phyloP scores from a whole-genome alignment of 2,797 vertebrate species.

The Lemur catta region DNA sequence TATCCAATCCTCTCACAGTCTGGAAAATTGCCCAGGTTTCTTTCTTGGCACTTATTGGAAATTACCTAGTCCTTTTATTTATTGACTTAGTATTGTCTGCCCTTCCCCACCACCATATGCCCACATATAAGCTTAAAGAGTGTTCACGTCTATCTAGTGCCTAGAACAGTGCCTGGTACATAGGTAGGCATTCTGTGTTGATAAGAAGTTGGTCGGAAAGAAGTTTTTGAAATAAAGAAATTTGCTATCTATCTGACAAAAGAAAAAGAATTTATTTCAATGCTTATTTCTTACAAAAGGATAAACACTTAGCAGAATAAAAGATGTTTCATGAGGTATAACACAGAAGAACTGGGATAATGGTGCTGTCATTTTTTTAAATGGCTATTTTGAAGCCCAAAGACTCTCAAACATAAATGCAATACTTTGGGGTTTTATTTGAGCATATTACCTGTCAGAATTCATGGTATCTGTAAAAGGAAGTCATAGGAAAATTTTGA shows the following conservation, averaged over 20 bases:
- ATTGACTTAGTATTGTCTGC: neutral
- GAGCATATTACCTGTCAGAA: neutral
- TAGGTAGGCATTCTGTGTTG: neutral
- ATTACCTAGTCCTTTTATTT: neutral
- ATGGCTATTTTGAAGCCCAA: neutral
- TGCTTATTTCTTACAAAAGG: neutral
- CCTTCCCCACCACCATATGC: too few species aligned
- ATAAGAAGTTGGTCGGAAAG: neutral
- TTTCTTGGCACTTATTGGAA: neutral
- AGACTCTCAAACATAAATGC: neutral
- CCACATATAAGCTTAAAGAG: neutral
- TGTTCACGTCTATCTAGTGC: neutral
- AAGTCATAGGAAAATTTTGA: neutral
- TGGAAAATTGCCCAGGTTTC: neutral
- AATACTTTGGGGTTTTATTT: neutral
- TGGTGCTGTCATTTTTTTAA: neutral
- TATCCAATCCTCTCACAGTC: too few species aligned
- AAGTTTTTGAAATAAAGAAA: neutral
- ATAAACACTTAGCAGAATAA: neutral
- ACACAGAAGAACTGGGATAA: neutral
- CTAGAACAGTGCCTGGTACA: neutral
- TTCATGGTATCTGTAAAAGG: neutral
- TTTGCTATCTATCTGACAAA: neutral
- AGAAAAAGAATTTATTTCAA: neutral
- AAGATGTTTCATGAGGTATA: neutral